Conservation (phyloP, 2,888 invertebrate species). For the Chymomyza amoena region DNA sequence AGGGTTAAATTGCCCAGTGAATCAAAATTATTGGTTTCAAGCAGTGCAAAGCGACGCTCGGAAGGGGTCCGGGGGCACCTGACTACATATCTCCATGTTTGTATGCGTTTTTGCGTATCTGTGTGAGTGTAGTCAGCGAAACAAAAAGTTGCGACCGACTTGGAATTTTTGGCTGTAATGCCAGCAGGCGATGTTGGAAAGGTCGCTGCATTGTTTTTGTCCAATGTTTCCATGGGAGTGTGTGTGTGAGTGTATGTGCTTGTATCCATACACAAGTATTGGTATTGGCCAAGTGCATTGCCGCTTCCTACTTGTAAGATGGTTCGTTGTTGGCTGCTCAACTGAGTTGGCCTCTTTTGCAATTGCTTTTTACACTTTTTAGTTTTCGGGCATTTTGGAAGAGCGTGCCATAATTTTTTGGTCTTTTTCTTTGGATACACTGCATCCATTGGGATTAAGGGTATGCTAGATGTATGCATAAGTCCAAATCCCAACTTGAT, state of each 20-base stretch:
- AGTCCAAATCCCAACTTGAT: too few species aligned
- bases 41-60: constrained; percentile 13
- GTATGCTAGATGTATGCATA: too few species aligned
- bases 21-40: constrained; percentile 79
- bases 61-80: constrained; percentile 20
- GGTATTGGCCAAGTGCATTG: constrained; percentile 14
- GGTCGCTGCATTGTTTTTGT: constrained; percentile 66
- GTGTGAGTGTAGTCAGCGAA: background rate
- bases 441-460: too few species aligned
- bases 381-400: constrained; percentile 44
- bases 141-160: background rate
- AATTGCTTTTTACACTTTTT: constrained; percentile 59
- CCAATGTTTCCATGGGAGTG: constrained; percentile 30
- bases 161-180: constrained; percentile 25
- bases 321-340: constrained; percentile 4
- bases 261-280: constrained; percentile 43
- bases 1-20: constrained; percentile 79
- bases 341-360: constrained; percentile 48
- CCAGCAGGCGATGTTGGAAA: constrained; percentile 27
- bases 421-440: background rate
- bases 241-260: constrained; percentile 18
- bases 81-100: background rate
- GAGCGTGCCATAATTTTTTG: constrained; percentile 7
- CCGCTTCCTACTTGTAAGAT: constrained; percentile 29
- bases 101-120: background rate